Base-by-base conservation (phyloP, 2,113 vertebrate genomes). In the Cygnus atratus region DNA sequence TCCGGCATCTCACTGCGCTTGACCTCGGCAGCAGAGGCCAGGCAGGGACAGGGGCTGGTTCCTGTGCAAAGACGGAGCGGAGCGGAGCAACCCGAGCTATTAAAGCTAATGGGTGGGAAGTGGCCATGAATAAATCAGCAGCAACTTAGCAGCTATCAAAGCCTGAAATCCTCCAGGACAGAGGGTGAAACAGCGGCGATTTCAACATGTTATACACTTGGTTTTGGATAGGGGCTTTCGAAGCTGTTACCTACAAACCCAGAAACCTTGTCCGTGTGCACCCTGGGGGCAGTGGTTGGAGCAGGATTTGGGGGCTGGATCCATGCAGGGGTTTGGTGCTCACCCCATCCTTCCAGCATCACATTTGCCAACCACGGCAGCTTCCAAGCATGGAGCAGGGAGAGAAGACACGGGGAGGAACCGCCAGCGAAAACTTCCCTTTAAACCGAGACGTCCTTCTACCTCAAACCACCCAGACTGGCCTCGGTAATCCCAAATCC, bases 81-180 rank as follows among this genome's bases (percentile, higher is more conserved):
- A 58, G 1, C 8, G 39, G 83, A 83, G 59, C 54, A 52, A 44
- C 0, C 9, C 52, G 73, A 75, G 87, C 88, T 82, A 37, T 95
- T 95, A 93, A 61, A 0, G 33, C 39, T 97, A 94, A 96, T 96
- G 95, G 71, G 80, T 67, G 92, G 95, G 96, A 95, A 92, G 84
- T 65, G 91, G 77, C 84, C 94, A 96, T 96, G 61, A 96, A 96
- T 97, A 95, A 95, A 95, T 92, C 89, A 96, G 87, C 65, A 95
- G 89, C 84, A 84, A 92, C 74, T 50, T 87, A 46, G 39, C 70
- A 91, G 84, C 91, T 77, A 52, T 91, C 84, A 78, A 9, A 93
- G 61, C 57, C 73, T 65, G 84, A 82, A 92, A 78, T 39, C 66
- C 65, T 81, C 39, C 43, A 1, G 2, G 2, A 7, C 0, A 6